phyloP scores from a whole-genome alignment of 2,797 vertebrate genomes.

The Pyrocephalus nanus region DNA sequence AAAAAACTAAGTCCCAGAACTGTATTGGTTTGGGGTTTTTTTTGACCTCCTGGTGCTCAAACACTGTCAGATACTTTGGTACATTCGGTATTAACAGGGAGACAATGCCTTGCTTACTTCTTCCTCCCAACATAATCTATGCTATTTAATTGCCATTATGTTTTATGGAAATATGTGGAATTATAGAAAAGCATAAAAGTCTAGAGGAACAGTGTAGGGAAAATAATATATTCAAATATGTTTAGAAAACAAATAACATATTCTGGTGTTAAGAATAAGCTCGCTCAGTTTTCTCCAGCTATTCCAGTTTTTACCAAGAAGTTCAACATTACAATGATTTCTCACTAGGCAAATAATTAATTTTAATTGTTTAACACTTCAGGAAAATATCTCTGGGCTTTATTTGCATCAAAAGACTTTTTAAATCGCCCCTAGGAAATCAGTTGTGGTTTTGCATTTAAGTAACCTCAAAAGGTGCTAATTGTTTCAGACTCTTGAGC shows the following conservation, averaged over 20 bases:
- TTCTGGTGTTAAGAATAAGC: background rate
- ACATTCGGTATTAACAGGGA: background rate
- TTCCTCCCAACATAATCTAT: background rate
- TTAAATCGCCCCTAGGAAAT: background rate
- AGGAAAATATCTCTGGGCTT: background rate
- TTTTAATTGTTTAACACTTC: background rate
- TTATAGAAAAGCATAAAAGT: background rate
- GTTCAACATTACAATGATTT: background rate
- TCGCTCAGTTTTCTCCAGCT: background rate
- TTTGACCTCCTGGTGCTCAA: background rate
- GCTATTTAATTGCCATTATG: background rate
- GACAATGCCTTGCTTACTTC: background rate
- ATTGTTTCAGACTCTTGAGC: background rate
- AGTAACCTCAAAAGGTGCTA: conserved; percentile 1
- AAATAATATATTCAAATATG: background rate
- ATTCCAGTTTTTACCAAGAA: background rate
- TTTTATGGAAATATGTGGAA: background rate
- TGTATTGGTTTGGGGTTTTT: background rate
- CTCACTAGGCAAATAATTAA: background rate
- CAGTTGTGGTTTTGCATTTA: background rate
- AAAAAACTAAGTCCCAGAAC: background rate
- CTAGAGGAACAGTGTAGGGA: background rate
- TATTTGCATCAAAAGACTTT: background rate
- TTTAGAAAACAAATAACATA: background rate
- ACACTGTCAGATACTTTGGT: background rate